Evolutionary conservation across 2,113 vertebrate genomes (phyloP).

Genomic region (Elaphurus davidianus): DNA sequence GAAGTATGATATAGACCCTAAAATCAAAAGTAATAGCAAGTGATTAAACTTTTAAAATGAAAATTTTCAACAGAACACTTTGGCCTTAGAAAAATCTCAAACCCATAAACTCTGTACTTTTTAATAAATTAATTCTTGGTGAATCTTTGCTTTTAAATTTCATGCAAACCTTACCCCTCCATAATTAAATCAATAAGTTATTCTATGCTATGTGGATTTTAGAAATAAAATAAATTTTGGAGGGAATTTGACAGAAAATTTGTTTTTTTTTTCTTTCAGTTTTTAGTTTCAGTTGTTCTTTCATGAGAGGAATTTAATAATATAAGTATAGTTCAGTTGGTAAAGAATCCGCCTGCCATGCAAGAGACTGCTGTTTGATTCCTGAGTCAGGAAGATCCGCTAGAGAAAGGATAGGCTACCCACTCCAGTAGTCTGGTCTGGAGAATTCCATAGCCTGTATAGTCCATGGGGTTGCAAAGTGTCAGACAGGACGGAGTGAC

Average conservation of each 20-base stretch:
- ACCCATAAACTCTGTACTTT: background rate
- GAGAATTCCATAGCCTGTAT: background rate
- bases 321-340: background rate
- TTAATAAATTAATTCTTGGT: background rate
- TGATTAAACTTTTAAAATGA: background rate
- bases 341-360: background rate
- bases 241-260: background rate
- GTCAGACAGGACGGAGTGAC: background rate
- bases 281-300: background rate
- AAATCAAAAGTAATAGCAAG: background rate
- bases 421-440: background rate
- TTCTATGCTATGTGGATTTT: background rate
- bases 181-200: constrained; percentile 30
- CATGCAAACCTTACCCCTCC: background rate
- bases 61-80: background rate
- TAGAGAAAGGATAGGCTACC: background rate
- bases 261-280: background rate
- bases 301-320: background rate
- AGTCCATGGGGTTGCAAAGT: background rate
- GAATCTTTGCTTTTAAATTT: background rate
- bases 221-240: background rate
- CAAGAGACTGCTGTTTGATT: background rate
- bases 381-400: background rate
- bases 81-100: background rate
- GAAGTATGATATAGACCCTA: background rate